phyloP scores from a whole-genome alignment of 2,888 invertebrate species.

The Spisula solida region DNA sequence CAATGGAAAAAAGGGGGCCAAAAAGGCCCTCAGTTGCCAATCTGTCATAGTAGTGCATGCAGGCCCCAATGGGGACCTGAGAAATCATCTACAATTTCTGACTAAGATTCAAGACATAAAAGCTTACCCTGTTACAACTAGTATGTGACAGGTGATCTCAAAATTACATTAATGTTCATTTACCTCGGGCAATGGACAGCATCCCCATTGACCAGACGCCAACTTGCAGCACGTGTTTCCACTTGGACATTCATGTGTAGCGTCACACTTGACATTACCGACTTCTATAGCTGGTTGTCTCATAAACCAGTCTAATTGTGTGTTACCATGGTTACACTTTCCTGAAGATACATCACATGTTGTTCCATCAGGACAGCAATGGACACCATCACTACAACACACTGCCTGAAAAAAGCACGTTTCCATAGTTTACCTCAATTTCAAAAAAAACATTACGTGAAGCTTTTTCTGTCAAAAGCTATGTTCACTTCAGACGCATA shows the following conservation, averaged over 20 bases:
- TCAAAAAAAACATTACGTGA: too few species aligned
- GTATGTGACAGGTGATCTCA: too few species aligned
- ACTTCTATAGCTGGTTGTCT: constrained; percentile 65
- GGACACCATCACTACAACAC: constrained; percentile 83
- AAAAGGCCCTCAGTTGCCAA: too few species aligned
- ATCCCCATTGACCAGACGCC: constrained; percentile 74
- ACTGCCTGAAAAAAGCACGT: constrained; percentile 77
- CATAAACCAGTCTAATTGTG: constrained; percentile 63
- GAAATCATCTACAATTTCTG: too few species aligned
- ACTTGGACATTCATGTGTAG: constrained; percentile 69
- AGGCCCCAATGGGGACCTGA: too few species aligned
- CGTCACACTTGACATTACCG: constrained; percentile 50
- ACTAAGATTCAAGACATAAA: too few species aligned
- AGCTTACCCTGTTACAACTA: too few species aligned
- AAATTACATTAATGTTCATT: not conserved
- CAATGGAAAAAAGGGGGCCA: too few species aligned
- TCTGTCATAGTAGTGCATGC: too few species aligned
- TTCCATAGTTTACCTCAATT: too few species aligned
- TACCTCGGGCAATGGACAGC: constrained; percentile 74
- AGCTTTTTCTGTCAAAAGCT: too few species aligned
- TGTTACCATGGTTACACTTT: constrained; percentile 51
- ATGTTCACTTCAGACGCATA: too few species aligned
- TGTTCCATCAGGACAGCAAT: constrained; percentile 80
- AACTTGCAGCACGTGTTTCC: constrained; percentile 78
- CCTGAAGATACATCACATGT: constrained; percentile 75